Percentiles rank a stretch among this genome's conserved stretches.
Conservation (phyloP, 2,797 vertebrate species). For the Silurus aristotelis region DNA sequence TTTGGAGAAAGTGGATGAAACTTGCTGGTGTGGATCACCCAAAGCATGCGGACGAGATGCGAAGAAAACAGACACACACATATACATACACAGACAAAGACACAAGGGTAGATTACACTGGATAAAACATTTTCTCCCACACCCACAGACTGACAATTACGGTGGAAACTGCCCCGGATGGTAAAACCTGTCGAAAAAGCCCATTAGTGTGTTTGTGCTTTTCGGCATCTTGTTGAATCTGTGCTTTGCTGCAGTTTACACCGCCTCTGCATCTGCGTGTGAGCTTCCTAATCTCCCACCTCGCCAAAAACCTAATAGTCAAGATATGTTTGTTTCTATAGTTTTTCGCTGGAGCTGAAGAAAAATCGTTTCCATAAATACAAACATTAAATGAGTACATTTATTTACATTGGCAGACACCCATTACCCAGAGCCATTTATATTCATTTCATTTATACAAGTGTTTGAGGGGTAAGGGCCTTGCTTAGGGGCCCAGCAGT, state of each 20-base stretch:
- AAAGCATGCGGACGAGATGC: conserved; percentile 43
- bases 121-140: not conserved
- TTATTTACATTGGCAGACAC: too few species aligned
- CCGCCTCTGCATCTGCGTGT: not conserved
- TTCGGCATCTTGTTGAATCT: not conserved
- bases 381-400: not conserved
- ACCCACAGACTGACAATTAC: not conserved
- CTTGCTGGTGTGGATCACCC: conserved; percentile 22
- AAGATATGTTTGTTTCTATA: not conserved
- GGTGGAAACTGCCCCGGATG: not conserved
- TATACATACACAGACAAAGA: not conserved
- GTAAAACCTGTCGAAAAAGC: not conserved
- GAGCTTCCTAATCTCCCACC: not conserved
- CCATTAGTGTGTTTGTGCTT: not conserved
- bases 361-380: not conserved
- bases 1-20: not conserved
- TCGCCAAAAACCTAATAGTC: not conserved
- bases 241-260: not conserved
- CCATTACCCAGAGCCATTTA: too few species aligned
- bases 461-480: too few species aligned
- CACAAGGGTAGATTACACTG: conserved; percentile 37
- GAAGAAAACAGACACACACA: conserved; percentile 24
- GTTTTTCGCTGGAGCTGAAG: not conserved
- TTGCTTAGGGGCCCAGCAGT: too few species aligned
- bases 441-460: too few species aligned